Base-by-base conservation (phyloP, 2,888 invertebrate species). In the Andrena praecox region DNA sequence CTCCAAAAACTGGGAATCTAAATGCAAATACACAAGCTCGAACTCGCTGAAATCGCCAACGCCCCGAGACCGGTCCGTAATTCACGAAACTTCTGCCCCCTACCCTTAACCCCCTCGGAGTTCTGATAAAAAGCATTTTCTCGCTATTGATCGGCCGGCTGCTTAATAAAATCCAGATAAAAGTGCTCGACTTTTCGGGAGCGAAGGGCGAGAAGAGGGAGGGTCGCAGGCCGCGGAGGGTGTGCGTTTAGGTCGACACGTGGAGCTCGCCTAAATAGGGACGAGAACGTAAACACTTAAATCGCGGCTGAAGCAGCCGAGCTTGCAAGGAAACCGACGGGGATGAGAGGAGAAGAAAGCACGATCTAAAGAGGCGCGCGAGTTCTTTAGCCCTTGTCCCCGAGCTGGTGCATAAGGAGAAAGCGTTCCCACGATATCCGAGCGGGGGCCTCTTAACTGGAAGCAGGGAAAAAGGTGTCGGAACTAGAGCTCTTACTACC, bases 131-230 rank as follows among this genome's bases (percentile, higher is more conserved):
- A 87, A 87, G 80, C 85, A 82, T 82, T 82, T 80, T 78, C 84
- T 50, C 64, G 70, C 78, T 85, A 88, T 87, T 76, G 88, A 87
- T 87, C 88, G 76, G 63, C 20, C 77, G 78, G 16, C 74, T 52
- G 82, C 82, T 80, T 87, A 88, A 87, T 87, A 88, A 87, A 87
- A 85, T 87, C 84, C 74, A 82, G 84, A 87, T 85, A 87, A 87
- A 85, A 82, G 63, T 76, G 71, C 71, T 52, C 54, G 48, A 31
- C 60, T 27, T 42, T 7, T 48, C 24, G 54, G n/a, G 52, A 35
- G 29, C 12, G 59, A 59, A 56, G 59, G 35, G 54, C 12, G 54
- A 64, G 56, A 63, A 31, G 29, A 16, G 59, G 16, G 50, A 24
- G 29, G 27, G 27, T 24, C 5, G 7, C 27, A 29, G 10, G 16